Conservation (phyloP, 2,888 invertebrate species). For the Chalcosyrphus nemorum region DNA sequence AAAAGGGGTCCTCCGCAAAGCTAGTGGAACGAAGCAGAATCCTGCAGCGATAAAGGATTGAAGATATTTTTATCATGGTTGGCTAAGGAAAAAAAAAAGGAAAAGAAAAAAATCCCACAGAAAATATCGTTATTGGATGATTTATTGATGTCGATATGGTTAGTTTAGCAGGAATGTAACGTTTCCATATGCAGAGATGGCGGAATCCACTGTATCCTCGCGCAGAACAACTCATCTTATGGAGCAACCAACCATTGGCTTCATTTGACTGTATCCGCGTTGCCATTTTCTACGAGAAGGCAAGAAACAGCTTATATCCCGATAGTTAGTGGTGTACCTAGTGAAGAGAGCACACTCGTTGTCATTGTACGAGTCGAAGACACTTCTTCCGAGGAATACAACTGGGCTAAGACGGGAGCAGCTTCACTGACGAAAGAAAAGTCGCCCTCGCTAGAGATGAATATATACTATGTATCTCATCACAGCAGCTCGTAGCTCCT, state of each 20-base stretch:
- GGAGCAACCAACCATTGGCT: constrained; percentile 42
- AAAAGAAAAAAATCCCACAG: background rate
- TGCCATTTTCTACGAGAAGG: constrained; percentile 20
- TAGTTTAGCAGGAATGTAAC: constrained; percentile 77
- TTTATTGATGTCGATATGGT: constrained; percentile 81
- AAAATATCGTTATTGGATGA: constrained; percentile 79
- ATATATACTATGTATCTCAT: constrained; percentile 23
- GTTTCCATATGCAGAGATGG: constrained; percentile 42
- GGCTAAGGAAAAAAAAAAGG: background rate
- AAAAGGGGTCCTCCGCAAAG: background rate
- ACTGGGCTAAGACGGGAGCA: background rate
- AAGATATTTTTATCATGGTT: constrained; percentile 29
- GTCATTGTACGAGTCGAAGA: background rate
- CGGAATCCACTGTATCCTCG: constrained; percentile 24
- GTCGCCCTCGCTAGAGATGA: background rate
- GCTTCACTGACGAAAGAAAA: background rate
- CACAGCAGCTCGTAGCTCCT: background rate
- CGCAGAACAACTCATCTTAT: background rate
- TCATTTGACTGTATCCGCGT: constrained; percentile 45
- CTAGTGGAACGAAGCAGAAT: constrained; percentile 17
- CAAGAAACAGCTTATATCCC: background rate
- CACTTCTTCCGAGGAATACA: background rate
- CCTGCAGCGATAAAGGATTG: constrained; percentile 48
- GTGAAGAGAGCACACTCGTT: background rate
- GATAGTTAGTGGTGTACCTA: constrained; percentile 28